Evolutionary conservation across 2,113 vertebrate genomes (phyloP), one percentile per base, ranked within the genome.

Genomic region (Syngnathus scovelli): DNA sequence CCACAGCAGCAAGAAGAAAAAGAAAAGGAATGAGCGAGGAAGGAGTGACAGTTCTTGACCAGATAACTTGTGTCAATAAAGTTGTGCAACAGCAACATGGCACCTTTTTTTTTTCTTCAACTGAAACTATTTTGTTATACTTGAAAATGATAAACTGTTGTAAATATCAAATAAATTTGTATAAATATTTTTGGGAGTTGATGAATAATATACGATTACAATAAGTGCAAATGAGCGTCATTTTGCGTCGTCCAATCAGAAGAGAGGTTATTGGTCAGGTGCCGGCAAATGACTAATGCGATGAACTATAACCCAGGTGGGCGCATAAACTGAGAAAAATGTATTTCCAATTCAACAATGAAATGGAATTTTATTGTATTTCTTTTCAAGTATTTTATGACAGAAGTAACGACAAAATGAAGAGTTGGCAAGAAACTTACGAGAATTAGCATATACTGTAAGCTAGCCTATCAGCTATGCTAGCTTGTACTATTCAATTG

Each of bases 1-100:
- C 71, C 92, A 86, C 66, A 87, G 85, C 64, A 90, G 91, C 52
- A 92, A 92, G 82, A 93, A 89, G 36, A 91, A 89, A 46, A 91
- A 94, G 68, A 90, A 85, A 19, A 78, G 70, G 12, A 52, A 70
- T 0, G 81, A 81, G 6, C 58, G 46, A 18, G 84, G 48, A 76
- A 82, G 27, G 83, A 84, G 70, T 81, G 70, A 80, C 2, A 13
- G 18, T 13, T 10, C 23, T 13, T 37, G 51, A 55, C 49, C 41
- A 62, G 59, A 37, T 41, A 1, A 23, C 27, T 72, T 36, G 44
- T 37, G 18, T 8, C 8, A 39, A 60, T 60, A 38, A 19, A 18
- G 36, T 60, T 60, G 36, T 60, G 16, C 27, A 37, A 2, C 23
- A 27, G 37, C 5, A 0, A 4, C 9, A 18, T 37, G 33, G 49